Evolutionary conservation across 2,888 invertebrate species (phyloP), one percentile per base, ranked within the genome.

Genomic region (Argyresthia albistria): DNA sequence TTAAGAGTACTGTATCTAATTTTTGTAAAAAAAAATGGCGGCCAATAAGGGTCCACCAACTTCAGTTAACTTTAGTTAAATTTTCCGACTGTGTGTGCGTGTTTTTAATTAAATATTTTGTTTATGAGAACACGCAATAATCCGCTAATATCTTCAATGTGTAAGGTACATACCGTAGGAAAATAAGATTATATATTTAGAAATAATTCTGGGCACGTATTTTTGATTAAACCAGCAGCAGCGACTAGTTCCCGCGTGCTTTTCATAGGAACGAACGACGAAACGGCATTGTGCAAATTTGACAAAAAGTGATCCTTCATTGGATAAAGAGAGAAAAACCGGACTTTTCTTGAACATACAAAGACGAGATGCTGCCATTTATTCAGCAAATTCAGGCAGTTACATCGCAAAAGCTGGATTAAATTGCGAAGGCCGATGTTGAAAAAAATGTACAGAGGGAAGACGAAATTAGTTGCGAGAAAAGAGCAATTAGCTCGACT

Each of bases 361-460:
- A 52, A 39, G 39, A 52, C 12, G 10, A 16, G 36, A 54, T 51
- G 53, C 51, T 50, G 42, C 50, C 63, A 60, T 67, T 68, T 66
- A 64, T 66, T 62, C 60, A 56, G 64, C 64, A 49, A 65, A 67
- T 69, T 67, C 67, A 54, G 57, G 62, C 52, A 55, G 50, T 49
- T 47, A 43, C 60, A 59, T 60, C 64, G 64, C 65, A 65, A 68
- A 64, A 64, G 65, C 60, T 58, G 69, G 66, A 70, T 71, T 70
- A 69, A 69, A 70, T 68, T 67, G 63, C 66, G 58, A 55, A 62
- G 60, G 59, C 59, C 58, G 60, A 61, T 63, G 60, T 62, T 55
- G 68, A 71, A 71, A 70, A 71, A 71, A 62, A 58, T 56, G 54
- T 54, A 57, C 56, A 55, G 55, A 49, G 35, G 45, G 53, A 35